Base-by-base conservation (phyloP, 2,113 vertebrate species). In the Bubalus kerabau region DNA sequence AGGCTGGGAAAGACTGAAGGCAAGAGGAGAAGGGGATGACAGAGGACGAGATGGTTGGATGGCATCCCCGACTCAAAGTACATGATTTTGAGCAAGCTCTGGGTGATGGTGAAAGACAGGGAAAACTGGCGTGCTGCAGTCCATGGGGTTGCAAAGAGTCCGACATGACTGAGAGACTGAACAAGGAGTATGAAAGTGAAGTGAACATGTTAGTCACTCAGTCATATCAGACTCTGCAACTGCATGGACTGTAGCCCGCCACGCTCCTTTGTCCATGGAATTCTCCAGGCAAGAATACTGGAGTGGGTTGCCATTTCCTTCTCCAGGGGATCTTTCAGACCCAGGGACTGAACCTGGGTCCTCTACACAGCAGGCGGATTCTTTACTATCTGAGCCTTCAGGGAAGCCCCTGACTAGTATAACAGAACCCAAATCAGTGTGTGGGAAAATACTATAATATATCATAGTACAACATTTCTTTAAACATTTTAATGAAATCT, bases 401-500 rank as follows among this genome's bases (percentile, higher is more conserved):
- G 67, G 67, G 67, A 40, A 74, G 67, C 36, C 67, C 36, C 48
- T 92, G 48, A 54, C 48, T 78, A 46, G 12, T 88, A 32, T 48
- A 48, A 84, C 6, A 78, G 30, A 93, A 90, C 62, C 24, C 40
- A 87, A 81, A 15, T 26, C 36, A 83, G 12, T 11, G 60, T 6
- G 21, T 64, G 50, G 67, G 67, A 89, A 92, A 95, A 91, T 87
- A 87, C 32, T 48, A 36, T 10, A 89, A 52, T 50, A 32, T 74
- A 40, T 89, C 14, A 56, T 17, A 87, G 11, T 26, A n/a, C 2
- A 57, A 87, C 48, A 48, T 48, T 82, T 82, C 30, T 93, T 30
- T 78, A 60, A 88, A 92, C 43, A 81, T 32, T 90, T 67, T 95
- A 82, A 88, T 86, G 50, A 97, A 86, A 92, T 50, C 12, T 40